Evolutionary conservation across 2,113 vertebrate species (phyloP).

Genomic region (Pseudorectes ferrugineus): DNA sequence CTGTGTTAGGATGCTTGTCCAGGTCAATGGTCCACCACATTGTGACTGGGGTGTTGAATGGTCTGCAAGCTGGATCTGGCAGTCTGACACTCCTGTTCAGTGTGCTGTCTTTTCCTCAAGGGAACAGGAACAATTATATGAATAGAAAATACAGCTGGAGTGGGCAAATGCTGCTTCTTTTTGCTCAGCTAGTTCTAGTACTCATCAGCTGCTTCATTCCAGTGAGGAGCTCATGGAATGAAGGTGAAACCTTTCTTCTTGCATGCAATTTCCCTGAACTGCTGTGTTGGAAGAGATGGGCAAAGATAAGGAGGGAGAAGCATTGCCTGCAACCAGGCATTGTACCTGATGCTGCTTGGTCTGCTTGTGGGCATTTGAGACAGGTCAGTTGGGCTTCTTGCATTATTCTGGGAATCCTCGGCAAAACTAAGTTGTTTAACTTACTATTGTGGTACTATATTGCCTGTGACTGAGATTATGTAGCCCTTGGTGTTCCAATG

Average conservation of each 20-base stretch:
- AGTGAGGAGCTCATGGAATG: not conserved
- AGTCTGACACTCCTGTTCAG: not conserved
- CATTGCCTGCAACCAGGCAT: not conserved
- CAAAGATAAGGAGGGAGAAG: not conserved
- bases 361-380: not conserved
- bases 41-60: not conserved
- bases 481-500: not conserved
- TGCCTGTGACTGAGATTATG: not conserved
- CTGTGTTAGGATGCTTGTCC: not conserved
- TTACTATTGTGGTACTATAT: not conserved
- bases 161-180: not conserved
- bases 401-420: not conserved
- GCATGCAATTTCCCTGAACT: fast-evolving
- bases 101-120: not conserved
- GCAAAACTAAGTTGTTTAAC: not conserved
- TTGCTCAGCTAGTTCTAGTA: not conserved
- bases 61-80: not conserved
- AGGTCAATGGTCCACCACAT: not conserved
- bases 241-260: not conserved
- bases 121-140: not conserved
- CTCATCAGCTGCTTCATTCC: not conserved
- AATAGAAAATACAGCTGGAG: not conserved
- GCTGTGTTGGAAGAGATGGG: not conserved
- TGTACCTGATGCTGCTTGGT: not conserved
- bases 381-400: not conserved